Evolutionary conservation across 2,113 vertebrate genomes (phyloP).

Genomic region (Anguilla japonica): DNA sequence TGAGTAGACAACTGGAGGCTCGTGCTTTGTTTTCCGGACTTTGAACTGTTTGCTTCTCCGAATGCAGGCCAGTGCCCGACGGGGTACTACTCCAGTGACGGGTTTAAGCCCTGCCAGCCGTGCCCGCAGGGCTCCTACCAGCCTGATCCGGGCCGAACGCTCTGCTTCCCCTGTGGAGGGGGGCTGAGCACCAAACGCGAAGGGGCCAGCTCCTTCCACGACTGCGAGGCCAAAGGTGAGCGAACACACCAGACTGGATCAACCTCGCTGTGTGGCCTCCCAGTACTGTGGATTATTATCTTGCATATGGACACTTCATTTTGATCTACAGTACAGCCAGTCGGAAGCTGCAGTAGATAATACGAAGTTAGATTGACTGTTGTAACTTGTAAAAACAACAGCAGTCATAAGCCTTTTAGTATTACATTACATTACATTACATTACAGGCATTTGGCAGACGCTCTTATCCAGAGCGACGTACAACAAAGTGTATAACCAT

Average conservation of each 20-base stretch:
- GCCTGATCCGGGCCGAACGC: conserved; percentile 84
- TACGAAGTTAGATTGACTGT: too few species aligned
- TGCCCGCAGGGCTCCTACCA: conserved; percentile 89
- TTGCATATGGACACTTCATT: too few species aligned
- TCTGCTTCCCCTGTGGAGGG: conserved; percentile 92
- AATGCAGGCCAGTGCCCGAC: conserved; percentile 86
- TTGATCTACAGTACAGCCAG: too few species aligned
- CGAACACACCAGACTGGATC: background rate
- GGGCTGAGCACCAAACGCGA: conserved; percentile 88
- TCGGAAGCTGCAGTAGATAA: too few species aligned
- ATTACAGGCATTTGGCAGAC: too few species aligned
- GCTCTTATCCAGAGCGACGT: too few species aligned
- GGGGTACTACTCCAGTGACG: conserved; percentile 84
- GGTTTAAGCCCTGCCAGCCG: conserved; percentile 89
- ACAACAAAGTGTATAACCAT: too few species aligned
- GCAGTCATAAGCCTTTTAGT: too few species aligned
- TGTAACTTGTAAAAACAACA: too few species aligned
- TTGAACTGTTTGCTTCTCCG: conserved; percentile 13
- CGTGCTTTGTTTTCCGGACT: background rate
- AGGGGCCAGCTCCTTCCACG: conserved; percentile 88
- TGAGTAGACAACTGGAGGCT: background rate
- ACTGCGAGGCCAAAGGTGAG: conserved; percentile 94
- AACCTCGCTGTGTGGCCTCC: background rate
- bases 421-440: too few species aligned
- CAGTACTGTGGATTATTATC: too few species aligned